Conservation (phyloP, 2,113 vertebrate species). For the Guaruba guarouba region DNA sequence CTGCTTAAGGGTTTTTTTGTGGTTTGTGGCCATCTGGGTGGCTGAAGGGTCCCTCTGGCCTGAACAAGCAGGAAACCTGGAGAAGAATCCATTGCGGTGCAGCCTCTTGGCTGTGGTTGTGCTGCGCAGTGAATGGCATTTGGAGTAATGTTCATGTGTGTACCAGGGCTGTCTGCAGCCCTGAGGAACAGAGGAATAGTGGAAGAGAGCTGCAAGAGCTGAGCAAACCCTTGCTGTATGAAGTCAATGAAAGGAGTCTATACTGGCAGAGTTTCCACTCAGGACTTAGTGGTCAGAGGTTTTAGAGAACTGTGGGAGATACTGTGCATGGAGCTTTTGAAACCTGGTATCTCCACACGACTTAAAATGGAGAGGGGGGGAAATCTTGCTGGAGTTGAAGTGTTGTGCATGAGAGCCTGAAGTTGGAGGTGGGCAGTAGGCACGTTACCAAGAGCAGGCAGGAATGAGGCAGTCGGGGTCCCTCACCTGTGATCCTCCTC, state of each 20-base stretch:
- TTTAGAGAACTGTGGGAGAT: background rate
- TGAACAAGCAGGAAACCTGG: background rate
- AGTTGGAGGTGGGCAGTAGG: background rate
- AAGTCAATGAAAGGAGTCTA: background rate
- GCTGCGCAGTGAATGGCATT: background rate
- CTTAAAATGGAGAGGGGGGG: background rate
- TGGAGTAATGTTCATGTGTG: accelerated
- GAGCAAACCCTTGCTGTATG: background rate
- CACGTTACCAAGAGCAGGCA: background rate
- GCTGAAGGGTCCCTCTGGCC: background rate
- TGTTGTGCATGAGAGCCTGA: accelerated
- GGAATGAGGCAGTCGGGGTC: background rate
- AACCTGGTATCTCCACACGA: background rate
- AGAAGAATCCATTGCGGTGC: accelerated
- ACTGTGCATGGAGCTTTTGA: background rate
- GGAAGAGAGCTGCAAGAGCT: background rate
- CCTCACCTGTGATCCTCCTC: background rate
- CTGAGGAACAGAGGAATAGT: background rate
- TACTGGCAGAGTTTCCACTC: background rate
- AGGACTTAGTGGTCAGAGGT: background rate
- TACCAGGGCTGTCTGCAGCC: background rate
- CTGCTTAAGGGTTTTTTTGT: background rate
- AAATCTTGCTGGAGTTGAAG: background rate
- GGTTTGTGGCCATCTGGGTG: background rate
- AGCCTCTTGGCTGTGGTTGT: background rate